Evolutionary conservation across 2,113 vertebrate genomes (phyloP), one percentile per base, ranked within the genome.

Genomic region (Bufo gargarizans): DNA sequence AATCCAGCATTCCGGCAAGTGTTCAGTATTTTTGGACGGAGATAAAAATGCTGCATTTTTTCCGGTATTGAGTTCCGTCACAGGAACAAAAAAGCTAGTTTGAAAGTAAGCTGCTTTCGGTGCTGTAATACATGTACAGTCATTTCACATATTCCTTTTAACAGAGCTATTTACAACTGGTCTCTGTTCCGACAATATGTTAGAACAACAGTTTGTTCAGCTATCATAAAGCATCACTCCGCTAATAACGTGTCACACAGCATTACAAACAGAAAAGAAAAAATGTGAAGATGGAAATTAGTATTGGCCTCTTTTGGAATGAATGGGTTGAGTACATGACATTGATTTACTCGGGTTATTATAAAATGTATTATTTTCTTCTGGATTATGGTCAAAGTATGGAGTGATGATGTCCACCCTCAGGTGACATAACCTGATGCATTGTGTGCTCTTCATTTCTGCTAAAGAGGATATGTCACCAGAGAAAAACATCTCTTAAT

Each of bases 211-310:
- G 86, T 82, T 80, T 87, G 19, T 71, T 74, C 14, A 20, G 63
- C 55, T 72, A 69, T 82, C 86, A 74, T 61, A 88, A 82, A 77
- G 74, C 86, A 88, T 74, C 6, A 59, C 45, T 63, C 49, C 8
- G 47, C 50, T 86, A 86, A 79, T 72, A 69, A 77, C 59, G 69
- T 88, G 86, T 82, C 86, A 88, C 72, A 61, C 11, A 63, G 33
- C 55, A 78, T 74, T 82, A 67, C 49, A 49, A 79, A 55, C 61
- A 71, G n/a, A 19, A 71, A 45, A 86, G 50, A 56, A 65, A 33
- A 61, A 17, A 50, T 20, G 14, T 77, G 45, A 0, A 33, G 22
- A 61, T 17, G 7, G 56, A 53, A 77, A 63, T 61, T 33, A 86
- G 58, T 86, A 78, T 78, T 6, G n/a, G 20, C 49, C 55, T 55